Evolutionary conservation across 2,113 vertebrate genomes (phyloP), one percentile per base, ranked within the genome.

Genomic region (Caloenas nicobarica): DNA sequence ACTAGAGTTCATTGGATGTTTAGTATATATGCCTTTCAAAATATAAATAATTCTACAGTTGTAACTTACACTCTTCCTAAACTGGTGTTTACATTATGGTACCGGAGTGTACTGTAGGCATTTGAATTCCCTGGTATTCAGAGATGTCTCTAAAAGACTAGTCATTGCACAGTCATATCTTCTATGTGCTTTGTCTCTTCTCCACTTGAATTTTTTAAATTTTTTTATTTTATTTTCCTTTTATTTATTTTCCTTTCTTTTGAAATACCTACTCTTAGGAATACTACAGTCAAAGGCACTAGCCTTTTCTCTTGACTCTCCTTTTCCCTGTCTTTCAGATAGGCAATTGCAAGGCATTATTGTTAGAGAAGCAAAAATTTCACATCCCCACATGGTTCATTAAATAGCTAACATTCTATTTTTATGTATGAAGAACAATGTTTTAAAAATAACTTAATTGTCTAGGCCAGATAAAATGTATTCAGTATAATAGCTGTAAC

Each of bases 381-480:
- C 65, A 89, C 26, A 84, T 93, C 79, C 44, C 92, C 70, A 65
- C 46, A 96, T 58, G 91, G 53, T 80, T 95, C 88, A 95, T 96
- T 97, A 95, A 96, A 77, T 66, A 93, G 36, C 61, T 96, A 96
- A 90, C 38, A 71, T 53, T 93, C 34, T 95, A 62, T 81, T 86
- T 91, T 96, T 96, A 92, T 94, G 54, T 89, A 91, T 88, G 38
- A 96, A 96, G 79, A 64, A 81, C 48, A 93, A 58, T 50, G 13
- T 84, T 96, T 97, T 81, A 53, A n/a, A 97, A 97, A 95, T 91
- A 96, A 94, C 53, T 81, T 96, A 96, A 92, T 94, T 95, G n/a
- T 74, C 21, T 72, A 95, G 56, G 79, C n/a, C 74, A 88, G 51
- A 96, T 88, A 89, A 86, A 95, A 94, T 93, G 34, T 96, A 96